Conservation (phyloP, 2,888 invertebrate genomes). For the Eurois occulta region DNA sequence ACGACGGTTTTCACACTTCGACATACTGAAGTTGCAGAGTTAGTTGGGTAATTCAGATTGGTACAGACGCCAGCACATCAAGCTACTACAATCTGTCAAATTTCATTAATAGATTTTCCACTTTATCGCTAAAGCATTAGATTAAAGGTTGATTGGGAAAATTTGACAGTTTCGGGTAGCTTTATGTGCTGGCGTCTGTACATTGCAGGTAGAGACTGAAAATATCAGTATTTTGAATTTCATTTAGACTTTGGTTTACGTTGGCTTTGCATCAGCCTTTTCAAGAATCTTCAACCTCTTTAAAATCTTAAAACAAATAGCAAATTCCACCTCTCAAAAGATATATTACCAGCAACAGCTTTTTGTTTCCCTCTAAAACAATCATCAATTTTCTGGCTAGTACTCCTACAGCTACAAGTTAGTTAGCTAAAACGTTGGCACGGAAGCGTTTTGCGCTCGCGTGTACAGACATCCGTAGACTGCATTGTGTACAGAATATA, state of each 20-base stretch:
- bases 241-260: neutral
- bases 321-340: neutral
- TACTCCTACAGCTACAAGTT: slow-evolving; percentile 12
- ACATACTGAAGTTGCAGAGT: neutral
- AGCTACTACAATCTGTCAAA: too few species aligned
- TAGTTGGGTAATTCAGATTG: neutral
- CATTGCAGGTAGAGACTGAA: neutral
- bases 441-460: slow-evolving; percentile 59
- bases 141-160: too few species aligned
- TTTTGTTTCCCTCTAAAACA: slow-evolving; percentile 13
- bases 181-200: too few species aligned
- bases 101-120: too few species aligned
- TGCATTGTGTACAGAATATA: slow-evolving; percentile 79
- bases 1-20: neutral
- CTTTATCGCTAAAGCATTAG: too few species aligned
- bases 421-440: slow-evolving; percentile 34
- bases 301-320: neutral
- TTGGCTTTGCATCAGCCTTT: neutral
- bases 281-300: neutral
- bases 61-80: too few species aligned
- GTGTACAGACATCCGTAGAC: slow-evolving; percentile 66
- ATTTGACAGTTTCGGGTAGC: too few species aligned
- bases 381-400: slow-evolving; percentile 20
- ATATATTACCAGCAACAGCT: neutral
- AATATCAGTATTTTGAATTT: neutral